Evolutionary conservation across 2,113 vertebrate genomes (phyloP).

Genomic region (Enhydra lutris): DNA sequence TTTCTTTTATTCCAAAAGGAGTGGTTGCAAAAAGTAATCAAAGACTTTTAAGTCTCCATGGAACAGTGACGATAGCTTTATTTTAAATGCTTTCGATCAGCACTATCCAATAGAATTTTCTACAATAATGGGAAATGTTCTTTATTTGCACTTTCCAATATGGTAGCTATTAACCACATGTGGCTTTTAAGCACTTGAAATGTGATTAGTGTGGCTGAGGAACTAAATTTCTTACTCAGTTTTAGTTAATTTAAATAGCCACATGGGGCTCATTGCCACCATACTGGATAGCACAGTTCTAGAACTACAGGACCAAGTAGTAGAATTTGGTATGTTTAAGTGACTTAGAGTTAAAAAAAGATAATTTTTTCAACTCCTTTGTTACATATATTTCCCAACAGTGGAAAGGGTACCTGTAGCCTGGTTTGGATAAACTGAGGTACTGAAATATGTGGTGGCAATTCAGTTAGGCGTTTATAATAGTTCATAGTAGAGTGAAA

Average conservation of each 20-base stretch:
- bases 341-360: background rate
- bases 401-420: background rate
- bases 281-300: background rate
- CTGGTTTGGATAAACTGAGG: background rate
- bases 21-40: conserved; percentile 17
- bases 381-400: background rate
- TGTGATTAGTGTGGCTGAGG: background rate
- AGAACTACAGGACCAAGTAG: background rate
- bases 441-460: background rate
- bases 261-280: background rate
- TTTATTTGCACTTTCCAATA: background rate
- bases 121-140: background rate
- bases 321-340: conserved; percentile 31
- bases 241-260: conserved; percentile 22
- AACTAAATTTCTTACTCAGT: background rate
- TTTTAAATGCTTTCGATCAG: background rate
- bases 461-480: background rate
- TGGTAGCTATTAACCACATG: background rate
- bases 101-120: conserved; percentile 12
- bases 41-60: conserved; percentile 17
- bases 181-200: conserved; percentile 22
- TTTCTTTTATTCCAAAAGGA: background rate
- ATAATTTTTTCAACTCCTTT: background rate
- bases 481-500: background rate
- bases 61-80: background rate